These are phyloP conservation scores for Setipinna tenuifilis DNA, from an alignment of 2,797 vertebrate genomes.

Conservation along the genomic window DNA sequence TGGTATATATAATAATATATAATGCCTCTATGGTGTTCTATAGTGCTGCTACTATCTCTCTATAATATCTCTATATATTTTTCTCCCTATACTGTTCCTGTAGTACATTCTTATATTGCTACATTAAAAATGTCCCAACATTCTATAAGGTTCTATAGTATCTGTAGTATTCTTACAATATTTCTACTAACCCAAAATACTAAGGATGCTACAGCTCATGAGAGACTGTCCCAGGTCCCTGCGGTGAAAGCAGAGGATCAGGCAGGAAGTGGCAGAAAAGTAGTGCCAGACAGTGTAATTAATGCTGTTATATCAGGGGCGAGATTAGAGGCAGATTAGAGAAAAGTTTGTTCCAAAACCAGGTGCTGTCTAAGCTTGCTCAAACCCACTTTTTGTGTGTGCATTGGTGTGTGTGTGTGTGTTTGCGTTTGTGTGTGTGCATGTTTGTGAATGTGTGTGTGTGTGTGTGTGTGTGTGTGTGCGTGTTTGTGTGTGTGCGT, in stretches of 20 bases:
- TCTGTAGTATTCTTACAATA: no score
- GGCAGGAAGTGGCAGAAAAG: not conserved
- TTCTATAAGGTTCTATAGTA: no score
- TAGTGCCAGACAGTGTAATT: not conserved
- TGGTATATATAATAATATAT: no score
- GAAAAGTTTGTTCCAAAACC: constrained; percentile 78
- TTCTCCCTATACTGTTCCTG: no score
- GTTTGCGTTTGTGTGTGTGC: not conserved
- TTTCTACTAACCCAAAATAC: no score
- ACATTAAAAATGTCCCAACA: no score
- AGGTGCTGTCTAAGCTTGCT: constrained; percentile 72
- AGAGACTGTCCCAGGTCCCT: not conserved
- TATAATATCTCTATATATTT: no score
- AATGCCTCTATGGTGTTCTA: no score
- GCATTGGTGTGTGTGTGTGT: constrained; percentile 65
- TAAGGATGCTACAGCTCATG: not conserved
- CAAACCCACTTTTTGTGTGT: constrained; percentile 57
- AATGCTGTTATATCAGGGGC: not conserved
- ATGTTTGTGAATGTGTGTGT: constrained; percentile 6
- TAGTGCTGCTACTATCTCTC: no score
- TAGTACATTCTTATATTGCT: no score
- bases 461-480: not conserved
- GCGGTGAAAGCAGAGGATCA: not conserved
- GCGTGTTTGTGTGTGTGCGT: constrained; percentile 14
- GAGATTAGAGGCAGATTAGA: constrained; percentile 45